Percentiles rank a stretch among this genome's conserved stretches.
phyloP scores from a whole-genome alignment of 2,797 vertebrate species.

The Acanthurus leucopareius region DNA sequence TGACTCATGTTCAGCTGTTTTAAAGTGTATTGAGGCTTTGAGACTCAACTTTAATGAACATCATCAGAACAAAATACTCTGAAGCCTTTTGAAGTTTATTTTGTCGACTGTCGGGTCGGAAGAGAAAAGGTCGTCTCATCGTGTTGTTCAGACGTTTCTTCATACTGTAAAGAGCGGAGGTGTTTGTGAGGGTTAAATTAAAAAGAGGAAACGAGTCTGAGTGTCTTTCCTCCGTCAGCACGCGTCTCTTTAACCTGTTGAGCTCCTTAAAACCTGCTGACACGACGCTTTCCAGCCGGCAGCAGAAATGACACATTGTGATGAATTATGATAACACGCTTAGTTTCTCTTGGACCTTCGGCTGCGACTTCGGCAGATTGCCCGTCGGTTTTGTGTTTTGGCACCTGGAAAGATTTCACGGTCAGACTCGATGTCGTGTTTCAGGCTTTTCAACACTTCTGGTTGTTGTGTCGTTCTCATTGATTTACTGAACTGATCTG shows the following conservation, averaged over 20 bases:
- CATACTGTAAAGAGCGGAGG: too few relatives aligned
- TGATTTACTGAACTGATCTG: background rate
- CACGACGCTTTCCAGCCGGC: slow-evolving; percentile 30
- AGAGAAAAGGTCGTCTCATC: background rate
- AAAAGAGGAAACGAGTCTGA: background rate
- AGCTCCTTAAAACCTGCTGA: slow-evolving; percentile 55
- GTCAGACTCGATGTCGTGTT: background rate
- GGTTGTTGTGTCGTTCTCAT: too few relatives aligned
- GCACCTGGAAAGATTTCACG: slow-evolving; percentile 1
- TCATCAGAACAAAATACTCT: background rate
- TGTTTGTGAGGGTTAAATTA: too few relatives aligned
- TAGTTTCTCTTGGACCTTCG: background rate
- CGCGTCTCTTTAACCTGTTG: slow-evolving; percentile 19
- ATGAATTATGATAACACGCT: slow-evolving; percentile 21
- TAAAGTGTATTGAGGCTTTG: background rate
- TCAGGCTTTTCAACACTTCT: too few relatives aligned
- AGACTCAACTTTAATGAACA: background rate
- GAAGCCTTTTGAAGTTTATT: background rate
- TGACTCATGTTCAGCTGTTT: slow-evolving; percentile 32
- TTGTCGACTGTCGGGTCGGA: background rate
- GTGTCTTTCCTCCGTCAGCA: slow-evolving; percentile 53
- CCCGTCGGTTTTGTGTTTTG: background rate
- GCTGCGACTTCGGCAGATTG: too few relatives aligned
- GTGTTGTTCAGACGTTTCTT: background rate
- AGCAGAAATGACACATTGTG: background rate